Evolutionary conservation across 2,797 vertebrate species (phyloP), one percentile per base, ranked within the genome.

Genomic region (Aythya fuligula): DNA sequence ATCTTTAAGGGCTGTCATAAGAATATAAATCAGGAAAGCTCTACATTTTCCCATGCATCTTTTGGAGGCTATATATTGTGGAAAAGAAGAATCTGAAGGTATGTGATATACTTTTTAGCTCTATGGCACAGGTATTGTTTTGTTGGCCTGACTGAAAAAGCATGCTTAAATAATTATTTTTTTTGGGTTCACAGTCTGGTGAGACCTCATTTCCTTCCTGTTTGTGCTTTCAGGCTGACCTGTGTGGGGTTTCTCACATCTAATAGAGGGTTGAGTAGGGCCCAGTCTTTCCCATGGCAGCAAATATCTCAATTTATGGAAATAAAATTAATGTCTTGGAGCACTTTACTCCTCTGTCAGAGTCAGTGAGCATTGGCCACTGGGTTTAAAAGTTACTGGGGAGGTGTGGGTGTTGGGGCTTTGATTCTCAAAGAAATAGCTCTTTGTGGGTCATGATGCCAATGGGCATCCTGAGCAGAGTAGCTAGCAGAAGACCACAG

Each of bases 41-140:
- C 14, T 75, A 10, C 1, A 9, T 41, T 64, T 75, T 73, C 39
- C 11, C 75, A 39, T 66, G 21, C 32, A 15, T n/a, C 15, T 85
- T 62, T 28, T 60, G 67, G 24, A 83, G 60, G 39, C 11, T 70
- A 32, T 11, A 6, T 3, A 0, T 28, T 30, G 13, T 47, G 34
- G 51, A 85, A 57, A 81, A 62, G 41, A 25, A 73, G 66, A 34
- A 60, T 79, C n/a, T 74, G 60, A 71, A 87, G 38, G 6, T 65
- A 17, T 0, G 4, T 54, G 49, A 24, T 9, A 9, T 36, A 65
- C 20, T 21, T 16, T 89, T 77, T 49, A 75, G 32, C 41, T 76
- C 43, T 60, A 38, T 66, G 74, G 49, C 0, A 0, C 14, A 16
- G 24, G 9, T 28, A 10, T 27, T 30, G 7, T n/a, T 66, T 73